phyloP scores from a whole-genome alignment of 2,113 vertebrate genomes.

The Corapipo altera region DNA sequence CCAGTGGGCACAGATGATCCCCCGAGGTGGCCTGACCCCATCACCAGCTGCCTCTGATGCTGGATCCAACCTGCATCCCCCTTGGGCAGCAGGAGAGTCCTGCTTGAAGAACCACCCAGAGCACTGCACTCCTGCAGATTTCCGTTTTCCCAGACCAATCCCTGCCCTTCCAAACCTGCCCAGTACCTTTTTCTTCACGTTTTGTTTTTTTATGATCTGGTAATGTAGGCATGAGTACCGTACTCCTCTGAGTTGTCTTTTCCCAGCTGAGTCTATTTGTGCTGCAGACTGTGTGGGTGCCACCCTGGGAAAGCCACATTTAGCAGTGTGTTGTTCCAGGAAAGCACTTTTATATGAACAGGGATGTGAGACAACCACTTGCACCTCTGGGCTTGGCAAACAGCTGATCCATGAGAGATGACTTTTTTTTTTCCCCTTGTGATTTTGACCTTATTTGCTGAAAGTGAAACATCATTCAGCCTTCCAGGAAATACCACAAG shows the following conservation, averaged over 20 bases:
- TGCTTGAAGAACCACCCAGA: not conserved
- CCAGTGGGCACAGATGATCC: accelerated
- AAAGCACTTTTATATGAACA: not conserved
- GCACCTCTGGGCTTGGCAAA: not conserved
- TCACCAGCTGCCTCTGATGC: accelerated
- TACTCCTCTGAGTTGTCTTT: not conserved
- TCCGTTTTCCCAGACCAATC: accelerated
- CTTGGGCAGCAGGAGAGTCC: not conserved
- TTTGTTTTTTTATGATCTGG: not conserved
- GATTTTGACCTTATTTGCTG: conserved; percentile 39
- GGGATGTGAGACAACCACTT: not conserved
- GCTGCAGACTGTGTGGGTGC: not conserved
- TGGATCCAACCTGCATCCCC: not conserved
- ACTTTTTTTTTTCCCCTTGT: not conserved
- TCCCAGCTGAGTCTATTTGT: not conserved
- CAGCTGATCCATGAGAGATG: not conserved
- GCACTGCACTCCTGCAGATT: not conserved
- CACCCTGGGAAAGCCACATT: not conserved
- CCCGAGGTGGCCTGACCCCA: accelerated
- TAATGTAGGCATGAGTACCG: not conserved
- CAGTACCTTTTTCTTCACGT: not conserved
- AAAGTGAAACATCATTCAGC: not conserved
- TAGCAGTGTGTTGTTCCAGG: not conserved
- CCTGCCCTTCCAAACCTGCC: not conserved
- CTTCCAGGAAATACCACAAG: not conserved